Base-by-base conservation (phyloP, 2,113 vertebrate genomes). In the Xiphophorus maculatus region DNA sequence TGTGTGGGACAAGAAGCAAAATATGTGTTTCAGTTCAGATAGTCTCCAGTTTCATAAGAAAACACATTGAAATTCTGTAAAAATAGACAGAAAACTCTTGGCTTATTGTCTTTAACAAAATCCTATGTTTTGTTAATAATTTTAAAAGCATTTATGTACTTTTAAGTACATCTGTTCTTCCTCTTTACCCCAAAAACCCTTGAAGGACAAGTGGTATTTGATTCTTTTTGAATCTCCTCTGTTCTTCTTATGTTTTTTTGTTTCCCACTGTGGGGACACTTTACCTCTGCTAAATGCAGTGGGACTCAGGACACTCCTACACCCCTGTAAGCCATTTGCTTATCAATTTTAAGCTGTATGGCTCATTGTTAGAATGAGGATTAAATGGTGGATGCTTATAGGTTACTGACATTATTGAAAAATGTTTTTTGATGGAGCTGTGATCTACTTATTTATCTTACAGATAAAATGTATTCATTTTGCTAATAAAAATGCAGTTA, bases 281-380 rank as follows among this genome's bases (percentile, higher is more conserved):
- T 79, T 77, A 71, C 69, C 79, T 22, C 63, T 82, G 69, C 81
- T 80, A 79, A 83, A 85, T 78, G 80, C 86, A 87, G 74, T 76
- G 66, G 90, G 90, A 88, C 90, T 92, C 93, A 93, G 90, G 92
- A 93, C 90, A 94, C 92, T 92, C 93, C 91, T 92, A 91, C 88
- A 90, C 83, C 84, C 81, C 74, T 40, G 71, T 70, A 22, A 42
- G 40, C 65, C 48, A 29, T 69, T 33, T 42, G 35, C 22, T 67
- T 58, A 66, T 28, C 29, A 29, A 30, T 61, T 73, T 51, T 48
- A 27, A 66, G 11, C 22, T 37, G 7, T 6, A 4, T 32, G n/a
- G 3, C 35, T 75, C 40, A 73, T 1, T 40, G 5, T 32, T 25
- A 69, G 77, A 75, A 76, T 6, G 9, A 33, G 28, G 14, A 61